phyloP scores from a whole-genome alignment of 2,888 invertebrate species.

The Philaethria dido region DNA sequence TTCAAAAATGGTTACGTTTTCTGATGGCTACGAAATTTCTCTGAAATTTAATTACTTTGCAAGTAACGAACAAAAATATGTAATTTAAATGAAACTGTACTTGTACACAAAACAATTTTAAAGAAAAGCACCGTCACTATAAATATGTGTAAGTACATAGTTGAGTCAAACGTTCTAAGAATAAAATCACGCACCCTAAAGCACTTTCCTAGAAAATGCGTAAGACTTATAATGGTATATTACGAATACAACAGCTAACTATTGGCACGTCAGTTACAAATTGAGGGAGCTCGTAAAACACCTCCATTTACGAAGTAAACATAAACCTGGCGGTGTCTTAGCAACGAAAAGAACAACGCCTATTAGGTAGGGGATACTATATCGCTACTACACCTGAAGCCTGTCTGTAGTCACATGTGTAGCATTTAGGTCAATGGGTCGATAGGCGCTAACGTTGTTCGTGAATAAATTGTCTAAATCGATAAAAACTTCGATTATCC shows the following conservation, averaged over 20 bases:
- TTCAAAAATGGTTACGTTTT: no score
- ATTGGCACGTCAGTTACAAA: slow-evolving; percentile 21
- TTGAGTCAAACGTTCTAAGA: slow-evolving; percentile 6
- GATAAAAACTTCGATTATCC: slow-evolving; percentile 37
- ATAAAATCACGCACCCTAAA: slow-evolving; percentile 15
- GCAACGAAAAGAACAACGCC: slow-evolving; percentile 44
- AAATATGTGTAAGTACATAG: background rate
- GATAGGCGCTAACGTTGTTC: slow-evolving; percentile 33
- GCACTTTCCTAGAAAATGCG: slow-evolving; percentile 20
- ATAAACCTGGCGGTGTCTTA: slow-evolving; percentile 37
- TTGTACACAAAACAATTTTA: no score
- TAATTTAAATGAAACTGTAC: no score
- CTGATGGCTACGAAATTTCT: no score
- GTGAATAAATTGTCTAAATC: slow-evolving; percentile 22
- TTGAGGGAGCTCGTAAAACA: slow-evolving; percentile 30
- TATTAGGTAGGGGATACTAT: slow-evolving; percentile 42
- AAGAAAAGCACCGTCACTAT: no score
- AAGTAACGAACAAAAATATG: no score
- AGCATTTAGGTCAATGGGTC: slow-evolving; percentile 47
- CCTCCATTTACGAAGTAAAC: slow-evolving; percentile 34
- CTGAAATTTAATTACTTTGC: no score
- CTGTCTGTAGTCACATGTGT: slow-evolving; percentile 33
- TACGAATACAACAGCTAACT: slow-evolving; percentile 12
- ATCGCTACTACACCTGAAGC: slow-evolving; percentile 35
- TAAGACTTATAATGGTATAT: slow-evolving; percentile 19